Conservation (phyloP, 23 tunicate genomes). For the Ascidia mentula region DNA sequence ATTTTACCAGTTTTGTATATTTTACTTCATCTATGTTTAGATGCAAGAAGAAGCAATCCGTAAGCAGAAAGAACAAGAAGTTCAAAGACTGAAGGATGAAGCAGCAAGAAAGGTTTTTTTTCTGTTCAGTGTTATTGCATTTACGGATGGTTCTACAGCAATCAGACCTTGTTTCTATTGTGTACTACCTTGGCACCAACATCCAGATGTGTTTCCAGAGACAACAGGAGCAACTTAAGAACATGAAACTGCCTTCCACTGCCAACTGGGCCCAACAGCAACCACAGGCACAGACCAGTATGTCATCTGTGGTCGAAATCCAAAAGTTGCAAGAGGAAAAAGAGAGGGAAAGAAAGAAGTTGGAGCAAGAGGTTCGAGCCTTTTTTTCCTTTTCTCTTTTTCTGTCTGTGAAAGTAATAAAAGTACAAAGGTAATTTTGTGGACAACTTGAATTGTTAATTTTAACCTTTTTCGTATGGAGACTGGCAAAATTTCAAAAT, state of each 20-base stretch:
- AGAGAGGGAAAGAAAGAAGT: slow-evolving; percentile 36
- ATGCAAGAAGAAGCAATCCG: slow-evolving; percentile 63
- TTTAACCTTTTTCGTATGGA: no score
- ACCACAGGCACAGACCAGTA: not conserved
- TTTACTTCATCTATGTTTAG: no score
- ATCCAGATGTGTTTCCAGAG: no score
- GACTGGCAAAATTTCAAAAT: no score
- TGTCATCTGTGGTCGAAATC: slow-evolving; percentile 62
- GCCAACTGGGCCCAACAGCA: slow-evolving; percentile 62
- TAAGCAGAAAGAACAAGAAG: slow-evolving; percentile 49
- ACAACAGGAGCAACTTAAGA: slow-evolving; percentile 74
- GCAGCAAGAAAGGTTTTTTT: slow-evolving; percentile 37
- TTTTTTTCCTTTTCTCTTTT: not conserved
- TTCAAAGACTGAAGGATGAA: slow-evolving; percentile 55
- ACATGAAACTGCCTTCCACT: slow-evolving; percentile 57
- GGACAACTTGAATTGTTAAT: no score
- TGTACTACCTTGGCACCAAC: no score
- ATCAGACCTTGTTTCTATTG: no score
- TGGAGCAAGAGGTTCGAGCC: slow-evolving; percentile 29
- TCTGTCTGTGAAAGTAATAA: no score
- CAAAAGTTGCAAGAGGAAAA: slow-evolving; percentile 58
- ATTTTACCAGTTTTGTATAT: no score
- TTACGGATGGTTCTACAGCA: no score
- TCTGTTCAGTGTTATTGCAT: not conserved
- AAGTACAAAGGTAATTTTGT: no score